Evolutionary conservation across 2,113 vertebrate genomes (phyloP).

Genomic region (Passer domesticus): DNA sequence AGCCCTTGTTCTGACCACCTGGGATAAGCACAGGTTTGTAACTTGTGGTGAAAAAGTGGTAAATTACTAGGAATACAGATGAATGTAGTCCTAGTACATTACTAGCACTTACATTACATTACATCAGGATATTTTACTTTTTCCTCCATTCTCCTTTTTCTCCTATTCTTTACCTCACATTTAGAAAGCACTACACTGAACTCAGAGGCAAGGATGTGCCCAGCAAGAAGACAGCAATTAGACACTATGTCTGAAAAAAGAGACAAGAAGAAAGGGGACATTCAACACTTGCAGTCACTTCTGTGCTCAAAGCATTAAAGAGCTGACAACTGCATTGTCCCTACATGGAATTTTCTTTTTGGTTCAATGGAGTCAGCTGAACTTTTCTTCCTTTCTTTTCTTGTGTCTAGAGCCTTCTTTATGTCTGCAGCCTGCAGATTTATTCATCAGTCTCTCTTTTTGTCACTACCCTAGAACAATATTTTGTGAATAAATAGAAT

Average conservation of each 20-base stretch:
- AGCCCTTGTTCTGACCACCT: not conserved
- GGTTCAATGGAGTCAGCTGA: not conserved
- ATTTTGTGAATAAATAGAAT: not conserved
- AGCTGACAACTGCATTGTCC: not conserved
- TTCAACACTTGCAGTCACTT: not conserved
- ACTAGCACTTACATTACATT: too few species aligned
- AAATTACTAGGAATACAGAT: not conserved
- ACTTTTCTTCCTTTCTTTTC: not conserved
- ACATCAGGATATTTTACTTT: not conserved
- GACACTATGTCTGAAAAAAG: not conserved
- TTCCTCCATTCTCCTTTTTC: not conserved
- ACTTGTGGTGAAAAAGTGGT: not conserved
- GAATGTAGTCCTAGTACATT: not conserved
- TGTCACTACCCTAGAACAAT: not conserved
- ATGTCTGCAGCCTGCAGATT: not conserved
- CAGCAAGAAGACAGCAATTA: not conserved
- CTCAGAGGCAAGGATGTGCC: not conserved
- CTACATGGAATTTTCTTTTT: not conserved
- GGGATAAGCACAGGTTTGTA: not conserved
- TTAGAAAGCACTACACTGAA: not conserved
- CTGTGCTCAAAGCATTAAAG: not conserved
- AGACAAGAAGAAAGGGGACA: not conserved
- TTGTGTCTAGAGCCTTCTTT: not conserved
- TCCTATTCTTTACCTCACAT: fast-evolving
- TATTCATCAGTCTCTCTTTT: not conserved